phyloP scores from a whole-genome alignment of 1,140 invertebrate species.

The Tetragnatha versicolor region DNA sequence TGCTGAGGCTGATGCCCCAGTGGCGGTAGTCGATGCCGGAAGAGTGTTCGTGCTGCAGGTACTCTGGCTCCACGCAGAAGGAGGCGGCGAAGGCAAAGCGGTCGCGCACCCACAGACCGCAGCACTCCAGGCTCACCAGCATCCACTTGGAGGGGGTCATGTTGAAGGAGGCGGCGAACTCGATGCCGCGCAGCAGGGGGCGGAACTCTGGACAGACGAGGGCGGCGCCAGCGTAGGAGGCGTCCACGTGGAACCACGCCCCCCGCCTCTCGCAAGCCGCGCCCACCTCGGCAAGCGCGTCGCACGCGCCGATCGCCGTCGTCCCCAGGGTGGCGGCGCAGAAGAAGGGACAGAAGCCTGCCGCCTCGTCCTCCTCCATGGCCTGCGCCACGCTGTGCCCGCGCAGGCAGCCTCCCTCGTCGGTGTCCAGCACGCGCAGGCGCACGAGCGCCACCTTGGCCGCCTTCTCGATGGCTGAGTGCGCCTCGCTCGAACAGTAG shows the following conservation, averaged over 20 bases:
- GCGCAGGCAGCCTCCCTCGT: conserved; percentile 66
- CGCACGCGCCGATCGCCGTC: conserved; percentile 89
- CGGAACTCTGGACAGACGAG: conserved; percentile 28
- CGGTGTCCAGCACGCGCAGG: conserved; percentile 68
- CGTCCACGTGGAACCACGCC: conserved; percentile 93
- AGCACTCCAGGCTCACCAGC: conserved; percentile 93
- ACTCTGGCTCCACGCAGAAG: not conserved
- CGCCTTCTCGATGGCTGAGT: conserved; percentile 70
- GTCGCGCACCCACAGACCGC: conserved; percentile 76
- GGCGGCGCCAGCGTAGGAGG: conserved; percentile 83
- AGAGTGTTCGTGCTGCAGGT: not conserved
- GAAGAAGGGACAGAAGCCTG: conserved; percentile 66
- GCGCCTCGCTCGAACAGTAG: conserved; percentile 70
- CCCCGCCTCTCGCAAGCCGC: conserved; percentile 77
- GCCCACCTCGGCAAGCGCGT: conserved; percentile 85
- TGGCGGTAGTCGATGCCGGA: conserved; percentile 69
- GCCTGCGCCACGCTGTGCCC: conserved; percentile 66
- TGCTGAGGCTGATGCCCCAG: conserved; percentile 95
- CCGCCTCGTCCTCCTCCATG: conserved; percentile 64
- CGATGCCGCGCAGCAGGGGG: not conserved
- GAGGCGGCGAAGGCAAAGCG: not conserved
- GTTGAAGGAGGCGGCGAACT: conserved; percentile 85
- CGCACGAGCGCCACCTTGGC: conserved; percentile 69
- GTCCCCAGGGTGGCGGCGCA: conserved; percentile 87
- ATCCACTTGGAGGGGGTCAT: conserved; percentile 97